Conservation (phyloP, 2,797 vertebrate species). For the Sebastolobus alascanus region DNA sequence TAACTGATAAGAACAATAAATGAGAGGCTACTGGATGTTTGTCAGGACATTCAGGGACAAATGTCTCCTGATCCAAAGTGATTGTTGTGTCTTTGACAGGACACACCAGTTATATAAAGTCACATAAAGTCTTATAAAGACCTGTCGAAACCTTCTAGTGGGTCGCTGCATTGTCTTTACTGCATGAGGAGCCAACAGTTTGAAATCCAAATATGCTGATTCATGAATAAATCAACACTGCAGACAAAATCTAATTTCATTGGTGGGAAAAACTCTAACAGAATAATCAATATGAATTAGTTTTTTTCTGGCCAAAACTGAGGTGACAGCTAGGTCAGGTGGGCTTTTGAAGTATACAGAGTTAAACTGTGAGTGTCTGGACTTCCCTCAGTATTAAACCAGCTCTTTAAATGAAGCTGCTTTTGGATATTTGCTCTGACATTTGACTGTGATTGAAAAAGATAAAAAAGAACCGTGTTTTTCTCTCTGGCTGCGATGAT, state of each 20-base stretch:
- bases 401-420: conserved; percentile 4
- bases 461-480: conserved; percentile 29
- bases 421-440: conserved; percentile 31
- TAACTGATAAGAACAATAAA: conserved; percentile 59
- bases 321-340: background rate
- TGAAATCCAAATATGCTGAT: conserved; percentile 7
- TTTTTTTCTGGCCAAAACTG: background rate
- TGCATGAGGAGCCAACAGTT: background rate
- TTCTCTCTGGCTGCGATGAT: conserved; percentile 41
- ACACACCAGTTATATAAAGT: background rate
- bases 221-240: conserved; percentile 24
- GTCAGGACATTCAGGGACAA: conserved; percentile 22
- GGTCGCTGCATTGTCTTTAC: background rate
- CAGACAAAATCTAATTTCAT: background rate
- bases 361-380: background rate
- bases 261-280: background rate
- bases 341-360: conserved; percentile 4
- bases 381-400: background rate
- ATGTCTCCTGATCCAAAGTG: conserved; percentile 10
- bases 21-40: background rate
- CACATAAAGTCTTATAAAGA: background rate
- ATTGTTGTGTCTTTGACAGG: background rate
- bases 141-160: background rate
- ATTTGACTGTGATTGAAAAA: conserved; percentile 45
- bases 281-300: background rate